phyloP scores from a whole-genome alignment of 2,888 invertebrate genomes.

The Monoplex corrugatus region DNA sequence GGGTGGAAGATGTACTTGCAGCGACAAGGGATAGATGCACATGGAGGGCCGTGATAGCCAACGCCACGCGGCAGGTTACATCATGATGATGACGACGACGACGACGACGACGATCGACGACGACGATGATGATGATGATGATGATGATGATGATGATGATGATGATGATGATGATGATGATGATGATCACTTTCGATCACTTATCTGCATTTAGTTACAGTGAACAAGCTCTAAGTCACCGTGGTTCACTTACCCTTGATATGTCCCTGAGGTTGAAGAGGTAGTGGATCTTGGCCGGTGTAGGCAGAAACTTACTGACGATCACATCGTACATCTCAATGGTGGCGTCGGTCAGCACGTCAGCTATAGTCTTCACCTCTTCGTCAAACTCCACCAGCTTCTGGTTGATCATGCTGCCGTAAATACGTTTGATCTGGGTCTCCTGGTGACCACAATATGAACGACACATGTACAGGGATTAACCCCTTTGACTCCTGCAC shows the following conservation, averaged over 20 bases:
- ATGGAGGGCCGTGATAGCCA: too few relatives aligned
- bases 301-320: conserved; percentile 80
- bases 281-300: conserved; percentile 82
- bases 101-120: too few relatives aligned
- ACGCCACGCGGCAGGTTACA: too few relatives aligned
- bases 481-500: too few relatives aligned
- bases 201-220: conserved; percentile 82
- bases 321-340: conserved; percentile 81
- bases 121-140: too few relatives aligned
- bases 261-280: conserved; percentile 86
- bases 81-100: too few relatives aligned
- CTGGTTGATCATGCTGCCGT: conserved; percentile 91
- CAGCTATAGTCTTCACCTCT: conserved; percentile 86
- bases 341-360: conserved; percentile 82
- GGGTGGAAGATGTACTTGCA: too few relatives aligned
- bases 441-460: conserved; percentile 69
- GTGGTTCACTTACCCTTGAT: conserved; percentile 87
- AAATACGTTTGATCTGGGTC: conserved; percentile 85
- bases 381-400: conserved; percentile 90
- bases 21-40: too few relatives aligned
- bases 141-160: too few relatives aligned
- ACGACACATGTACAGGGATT: too few relatives aligned
- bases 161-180: too few relatives aligned
- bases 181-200: conserved; percentile 81
- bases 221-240: too few relatives aligned